phyloP scores from a whole-genome alignment of 2,113 vertebrate genomes.

The Centrocercus urophasianus region DNA sequence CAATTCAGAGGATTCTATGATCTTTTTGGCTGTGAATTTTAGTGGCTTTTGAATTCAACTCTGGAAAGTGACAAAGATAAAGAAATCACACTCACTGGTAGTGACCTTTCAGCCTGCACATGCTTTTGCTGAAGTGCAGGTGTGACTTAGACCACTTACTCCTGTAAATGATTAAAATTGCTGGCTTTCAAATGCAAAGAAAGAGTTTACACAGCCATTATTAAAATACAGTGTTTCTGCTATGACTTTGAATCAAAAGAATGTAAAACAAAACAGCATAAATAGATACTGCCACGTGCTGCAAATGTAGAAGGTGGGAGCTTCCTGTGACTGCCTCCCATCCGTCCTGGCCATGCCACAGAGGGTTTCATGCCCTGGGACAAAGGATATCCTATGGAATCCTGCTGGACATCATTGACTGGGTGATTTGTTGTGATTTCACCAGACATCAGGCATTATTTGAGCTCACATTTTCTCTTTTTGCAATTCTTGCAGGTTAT shows the following conservation, averaged over 20 bases:
- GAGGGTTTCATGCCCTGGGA: not conserved
- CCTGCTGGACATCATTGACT: not conserved
- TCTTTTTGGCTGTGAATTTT: not conserved
- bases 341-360: not conserved
- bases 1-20: too few relatives aligned
- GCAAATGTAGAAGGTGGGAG: not conserved
- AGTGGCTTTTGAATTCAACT: not conserved
- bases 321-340: not conserved
- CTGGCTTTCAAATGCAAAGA: not conserved
- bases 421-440: not conserved
- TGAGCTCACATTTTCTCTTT: not conserved
- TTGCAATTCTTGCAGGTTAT: not conserved
- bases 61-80: not conserved
- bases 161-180: not conserved
- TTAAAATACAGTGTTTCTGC: too few relatives aligned
- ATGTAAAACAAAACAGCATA: not conserved
- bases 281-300: not conserved
- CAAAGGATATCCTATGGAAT: not conserved
- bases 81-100: not conserved
- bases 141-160: not conserved
- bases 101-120: not conserved
- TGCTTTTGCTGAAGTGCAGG: not conserved
- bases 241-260: not conserved
- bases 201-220: not conserved
- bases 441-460: not conserved